Percentiles rank a stretch among this genome's conserved stretches.
phyloP scores from a whole-genome alignment of 2,888 invertebrate species.

The Dichetophora obliterata region DNA sequence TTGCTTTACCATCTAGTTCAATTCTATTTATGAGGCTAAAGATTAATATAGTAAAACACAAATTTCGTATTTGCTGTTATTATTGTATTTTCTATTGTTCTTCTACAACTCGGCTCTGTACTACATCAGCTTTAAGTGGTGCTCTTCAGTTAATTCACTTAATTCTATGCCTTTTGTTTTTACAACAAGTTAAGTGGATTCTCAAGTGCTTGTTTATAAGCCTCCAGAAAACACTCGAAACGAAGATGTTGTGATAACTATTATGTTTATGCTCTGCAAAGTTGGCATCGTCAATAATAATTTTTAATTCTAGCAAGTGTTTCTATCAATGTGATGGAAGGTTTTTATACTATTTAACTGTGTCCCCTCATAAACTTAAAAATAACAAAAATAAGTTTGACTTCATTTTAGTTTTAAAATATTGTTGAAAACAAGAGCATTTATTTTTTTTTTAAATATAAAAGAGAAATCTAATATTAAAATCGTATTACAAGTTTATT shows the following conservation, averaged over 20 bases:
- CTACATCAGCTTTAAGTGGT: not conserved
- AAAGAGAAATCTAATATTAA: too few species aligned
- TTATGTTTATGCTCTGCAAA: not conserved
- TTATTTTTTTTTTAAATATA: too few species aligned
- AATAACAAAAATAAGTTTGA: too few species aligned
- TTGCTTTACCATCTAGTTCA: not conserved
- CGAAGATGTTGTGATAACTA: slow-evolving; percentile 14
- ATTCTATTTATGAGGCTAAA: not conserved
- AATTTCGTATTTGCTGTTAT: not conserved
- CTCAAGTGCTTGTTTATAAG: not conserved
- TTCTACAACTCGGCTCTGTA: not conserved
- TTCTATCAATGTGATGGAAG: too few species aligned
- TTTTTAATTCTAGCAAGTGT: too few species aligned
- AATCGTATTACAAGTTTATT: too few species aligned
- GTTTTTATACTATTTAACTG: not conserved
- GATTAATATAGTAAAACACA: too few species aligned
- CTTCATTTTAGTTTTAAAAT: too few species aligned
- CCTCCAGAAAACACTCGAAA: not conserved
- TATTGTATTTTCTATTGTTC: not conserved
- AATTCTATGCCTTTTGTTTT: not conserved
- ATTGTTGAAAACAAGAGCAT: too few species aligned
- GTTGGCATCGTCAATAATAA: too few species aligned
- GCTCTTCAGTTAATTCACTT: not conserved
- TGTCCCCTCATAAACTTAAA: too few species aligned
- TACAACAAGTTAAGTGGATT: not conserved